Evolutionary conservation across 2,888 invertebrate species (phyloP).

Genomic region (Idaea biselata): DNA sequence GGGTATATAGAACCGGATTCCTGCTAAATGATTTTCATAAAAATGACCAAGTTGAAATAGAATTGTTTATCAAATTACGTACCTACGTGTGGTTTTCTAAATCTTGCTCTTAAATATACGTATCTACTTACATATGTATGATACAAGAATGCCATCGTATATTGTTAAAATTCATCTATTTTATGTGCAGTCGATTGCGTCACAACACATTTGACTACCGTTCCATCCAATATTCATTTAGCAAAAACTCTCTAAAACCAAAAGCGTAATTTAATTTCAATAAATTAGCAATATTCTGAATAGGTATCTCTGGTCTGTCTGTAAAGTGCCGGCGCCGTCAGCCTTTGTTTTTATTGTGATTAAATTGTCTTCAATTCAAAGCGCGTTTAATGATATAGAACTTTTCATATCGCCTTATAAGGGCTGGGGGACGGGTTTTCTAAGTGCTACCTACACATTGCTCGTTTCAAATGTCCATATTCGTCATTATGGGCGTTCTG

Average conservation of each 20-base stretch:
- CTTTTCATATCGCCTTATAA: constrained; percentile 56
- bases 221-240: neutral
- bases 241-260: neutral
- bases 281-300: neutral
- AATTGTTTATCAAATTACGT: too few relatives aligned
- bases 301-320: neutral
- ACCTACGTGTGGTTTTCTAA: too few relatives aligned
- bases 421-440: constrained; percentile 55
- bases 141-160: too few relatives aligned
- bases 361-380: neutral
- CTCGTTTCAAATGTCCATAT: constrained; percentile 72
- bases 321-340: neutral
- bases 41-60: too few relatives aligned
- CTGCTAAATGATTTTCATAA: too few relatives aligned
- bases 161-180: too few relatives aligned
- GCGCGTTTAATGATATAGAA: constrained; percentile 19
- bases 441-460: constrained; percentile 66
- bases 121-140: too few relatives aligned
- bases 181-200: neutral
- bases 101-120: too few relatives aligned
- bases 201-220: neutral
- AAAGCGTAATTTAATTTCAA: neutral
- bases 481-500: constrained; percentile 70
- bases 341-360: constrained; percentile 1
- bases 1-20: too few relatives aligned